These are phyloP conservation scores for Vireo griseus DNA, from an alignment of 2,797 vertebrate genomes.

Conservation along the genomic window DNA sequence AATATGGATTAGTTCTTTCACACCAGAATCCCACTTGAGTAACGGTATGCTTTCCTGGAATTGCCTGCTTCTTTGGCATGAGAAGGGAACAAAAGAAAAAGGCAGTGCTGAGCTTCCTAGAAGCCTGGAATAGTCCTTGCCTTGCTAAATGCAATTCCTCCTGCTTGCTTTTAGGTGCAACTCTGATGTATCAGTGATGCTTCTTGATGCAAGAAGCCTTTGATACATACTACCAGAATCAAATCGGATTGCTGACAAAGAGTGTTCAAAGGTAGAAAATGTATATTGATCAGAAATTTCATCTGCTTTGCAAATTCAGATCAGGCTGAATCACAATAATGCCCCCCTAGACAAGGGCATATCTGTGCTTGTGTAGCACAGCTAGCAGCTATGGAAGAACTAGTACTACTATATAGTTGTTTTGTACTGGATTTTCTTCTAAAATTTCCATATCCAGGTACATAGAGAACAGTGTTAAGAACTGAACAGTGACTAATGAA, in stretches of 20 bases:
- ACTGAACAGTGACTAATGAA: neutral
- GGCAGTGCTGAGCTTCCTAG: neutral
- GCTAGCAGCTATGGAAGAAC: neutral
- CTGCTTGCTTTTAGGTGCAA: neutral
- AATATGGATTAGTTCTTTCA: neutral
- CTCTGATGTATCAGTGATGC: neutral
- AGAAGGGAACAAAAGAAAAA: neutral
- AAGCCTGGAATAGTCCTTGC: neutral
- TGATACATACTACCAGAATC: neutral
- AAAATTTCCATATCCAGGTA: neutral
- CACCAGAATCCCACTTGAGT: neutral
- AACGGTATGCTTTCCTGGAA: neutral
- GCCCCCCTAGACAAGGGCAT: neutral
- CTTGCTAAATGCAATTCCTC: neutral
- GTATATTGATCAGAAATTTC: neutral
- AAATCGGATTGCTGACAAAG: neutral
- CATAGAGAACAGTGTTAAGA: neutral
- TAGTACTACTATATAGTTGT: neutral
- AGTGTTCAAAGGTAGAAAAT: neutral
- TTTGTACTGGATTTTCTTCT: neutral
- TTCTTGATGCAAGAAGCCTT: neutral
- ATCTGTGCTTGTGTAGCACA: neutral
- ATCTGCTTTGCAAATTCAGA: neutral
- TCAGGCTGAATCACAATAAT: neutral
- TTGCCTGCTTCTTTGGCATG: neutral